Base-by-base conservation (phyloP, 2,113 vertebrate genomes). In the Eubucco bourcierii region DNA sequence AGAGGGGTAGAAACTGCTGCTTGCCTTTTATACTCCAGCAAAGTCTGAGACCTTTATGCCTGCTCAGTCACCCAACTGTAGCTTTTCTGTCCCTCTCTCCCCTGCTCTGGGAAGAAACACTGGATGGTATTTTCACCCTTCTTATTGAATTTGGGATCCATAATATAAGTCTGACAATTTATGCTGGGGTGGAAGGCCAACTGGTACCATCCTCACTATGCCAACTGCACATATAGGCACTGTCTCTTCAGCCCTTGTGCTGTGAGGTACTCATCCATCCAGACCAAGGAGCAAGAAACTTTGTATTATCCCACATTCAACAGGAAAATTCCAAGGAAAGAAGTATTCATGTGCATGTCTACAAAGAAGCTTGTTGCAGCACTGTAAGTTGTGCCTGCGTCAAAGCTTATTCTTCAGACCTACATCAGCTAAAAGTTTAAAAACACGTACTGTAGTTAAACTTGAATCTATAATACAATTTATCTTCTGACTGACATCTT, bases 381-480 rank as follows among this genome's bases (percentile, higher is more conserved):
- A 11, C 71, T 55, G 56, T 19, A 31, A 61, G 41, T 29, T 70
- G 18, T 44, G 67, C 34, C 53, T 89, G 81, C 33, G 84, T 56
- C 75, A 90, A 46, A 87, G 23, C 19, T 33, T 7, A 1, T 33
- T 86, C 65, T 75, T 60, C 5, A 80, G 24, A 65, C 7, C 15
- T 70, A 39, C 14, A 20, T 41, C 56, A 31, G 58, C 27, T 86
- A 64, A 80, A 81, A 81, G 55, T 47, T 78, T 55, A 81, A 33
- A 77, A 91, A 73, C 94, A 80, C 17, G n/a, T 5, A 58, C 15
- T 61, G 20, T 10, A 74, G 41, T 44, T 44, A 63, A 52, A 82
- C 61, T 63, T 71, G 65, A 83, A 88, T 71, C 47, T 41, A 8
- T 34, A 93, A 85, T 83, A 59, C 17, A 91, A 85, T 81, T 77